Percentiles rank a stretch among this genome's conserved stretches.
These are phyloP conservation scores for Spilosoma lubricipeda DNA, from an alignment of 2,888 invertebrate genomes.

Conservation along the genomic window DNA sequence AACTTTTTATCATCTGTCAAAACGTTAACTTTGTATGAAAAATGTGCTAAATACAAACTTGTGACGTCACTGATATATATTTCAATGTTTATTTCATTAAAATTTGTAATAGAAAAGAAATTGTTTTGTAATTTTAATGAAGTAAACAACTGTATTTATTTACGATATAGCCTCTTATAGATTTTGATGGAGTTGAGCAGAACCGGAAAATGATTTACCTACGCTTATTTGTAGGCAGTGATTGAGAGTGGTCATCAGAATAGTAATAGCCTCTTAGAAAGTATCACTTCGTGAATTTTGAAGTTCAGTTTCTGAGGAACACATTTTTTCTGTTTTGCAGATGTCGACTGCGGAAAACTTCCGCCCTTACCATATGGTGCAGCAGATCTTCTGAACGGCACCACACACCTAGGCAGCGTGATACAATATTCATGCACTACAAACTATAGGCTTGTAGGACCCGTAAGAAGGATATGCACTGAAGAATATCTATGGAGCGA, in stretches of 20 bases:
- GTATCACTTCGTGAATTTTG: no score
- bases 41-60: no score
- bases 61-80: no score
- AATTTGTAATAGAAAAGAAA: no score
- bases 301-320: background rate
- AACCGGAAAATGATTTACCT: background rate
- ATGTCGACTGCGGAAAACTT: slow-evolving; percentile 95
- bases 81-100: no score
- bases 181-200: background rate
- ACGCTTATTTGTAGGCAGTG: background rate
- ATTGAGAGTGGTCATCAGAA: background rate
- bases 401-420: slow-evolving; percentile 93
- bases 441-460: slow-evolving; percentile 92
- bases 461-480: slow-evolving; percentile 89
- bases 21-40: no score
- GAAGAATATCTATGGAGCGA: slow-evolving; percentile 94
- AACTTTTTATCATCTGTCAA: no score
- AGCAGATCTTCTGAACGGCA: slow-evolving; percentile 91
- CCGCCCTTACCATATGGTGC: slow-evolving; percentile 92
- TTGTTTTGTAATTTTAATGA: no score
- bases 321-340: slow-evolving; percentile 73
- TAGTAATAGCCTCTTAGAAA: background rate
- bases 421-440: slow-evolving; percentile 92
- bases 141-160: no score
- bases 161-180: background rate